Base-by-base conservation (phyloP, 2,888 invertebrate genomes). In the Meiosimyza decipiens region DNA sequence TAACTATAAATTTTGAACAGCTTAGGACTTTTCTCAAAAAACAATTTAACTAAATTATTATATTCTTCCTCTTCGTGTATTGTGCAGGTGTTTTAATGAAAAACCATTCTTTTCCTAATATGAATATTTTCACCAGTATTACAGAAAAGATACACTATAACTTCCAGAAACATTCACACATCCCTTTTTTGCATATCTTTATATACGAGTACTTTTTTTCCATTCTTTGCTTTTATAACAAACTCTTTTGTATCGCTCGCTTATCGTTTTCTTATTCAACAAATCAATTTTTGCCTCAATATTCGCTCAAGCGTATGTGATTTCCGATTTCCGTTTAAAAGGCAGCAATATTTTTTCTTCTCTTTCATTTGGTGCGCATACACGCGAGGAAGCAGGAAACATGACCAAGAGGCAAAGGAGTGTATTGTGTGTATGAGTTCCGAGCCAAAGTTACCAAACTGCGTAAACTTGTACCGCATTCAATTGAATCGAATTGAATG, bases 281-380 rank as follows among this genome's bases (percentile, higher is more conserved):
- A 64, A 64, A 64, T 64, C 64, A 64, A 64, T 64, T 64, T 50
- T 57, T 22, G 54, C 68, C 59, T 28, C 62, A 33, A 62, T 69
- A 60, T 62, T 62, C 69, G 60, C n/a, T 69, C 60, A 69, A 69
- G 69, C 52, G 69, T 51, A 62, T 69, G 52, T 49, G 69, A 69
- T 69, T 62, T 60, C 51, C 69, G 62, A 60, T 69, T 69, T 59
- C 59, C 68, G 50, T 49, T 59, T 57, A 57, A 57, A 67, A 57
- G 55, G 15, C 22, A 7, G 55, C 50, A 18, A 28, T 64, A 22
- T 51, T 51, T 49, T 64, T 64, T 50, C n/a, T 28, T 18, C 33
- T 64, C 40, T 28, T 33, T 62, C 40, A 40, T 40, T 40, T 40
- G 40, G 40, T 40, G 40, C 40, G 40, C 40, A 40, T 7, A 40